Base-by-base conservation (phyloP, 2,797 vertebrate genomes). In the Silurus lanzhouensis region DNA sequence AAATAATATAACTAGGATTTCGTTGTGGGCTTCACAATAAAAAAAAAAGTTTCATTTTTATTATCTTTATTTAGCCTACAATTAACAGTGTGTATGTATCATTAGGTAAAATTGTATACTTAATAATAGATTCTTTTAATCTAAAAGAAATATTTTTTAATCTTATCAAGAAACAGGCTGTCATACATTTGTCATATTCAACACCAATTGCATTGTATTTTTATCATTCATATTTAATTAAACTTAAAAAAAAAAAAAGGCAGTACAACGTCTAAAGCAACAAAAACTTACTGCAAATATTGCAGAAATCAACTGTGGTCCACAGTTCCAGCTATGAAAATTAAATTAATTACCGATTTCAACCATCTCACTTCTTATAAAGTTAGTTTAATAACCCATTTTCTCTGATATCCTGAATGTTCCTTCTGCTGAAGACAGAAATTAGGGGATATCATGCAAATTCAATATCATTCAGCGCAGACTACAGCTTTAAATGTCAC, bases 261-360 rank as follows among this genome's bases (percentile, higher is more conserved):
- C 14, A 80, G 48, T 64, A 80, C 14, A 64, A 48, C 19, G 58
- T 81, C 61, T 15, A 75, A 74, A 81, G 19, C 14, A 81, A 72
- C 9, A 88, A 79, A 76, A 67, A 38, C 52, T 38, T 17, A 67
- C 89, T 86, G 89, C 89, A 90, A 90, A 90, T 90, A 86, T 90
- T 90, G 89, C 89, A 90, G 89, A 90, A 84, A 88, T 85, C 57
- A 38, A 60, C 80, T 89, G 88, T 89, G 88, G 80, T 46, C 88
- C 87, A 89, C 88, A 89, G 83, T 38, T 84, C 82, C 70, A 77
- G 58, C 61, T 57, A 80, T 80, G 19, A 55, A 64, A 63, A 31
- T 81, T 82, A 86, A 86, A 67, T 85, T 85, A 82, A 61, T 82
- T 19, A 64, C 10, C 31, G 67, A 72, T 72, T 72, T 71, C 48